Evolutionary conservation across 2,888 invertebrate genomes (phyloP), one percentile per base, ranked within the genome.

Genomic region (Cephus rjabovi): DNA sequence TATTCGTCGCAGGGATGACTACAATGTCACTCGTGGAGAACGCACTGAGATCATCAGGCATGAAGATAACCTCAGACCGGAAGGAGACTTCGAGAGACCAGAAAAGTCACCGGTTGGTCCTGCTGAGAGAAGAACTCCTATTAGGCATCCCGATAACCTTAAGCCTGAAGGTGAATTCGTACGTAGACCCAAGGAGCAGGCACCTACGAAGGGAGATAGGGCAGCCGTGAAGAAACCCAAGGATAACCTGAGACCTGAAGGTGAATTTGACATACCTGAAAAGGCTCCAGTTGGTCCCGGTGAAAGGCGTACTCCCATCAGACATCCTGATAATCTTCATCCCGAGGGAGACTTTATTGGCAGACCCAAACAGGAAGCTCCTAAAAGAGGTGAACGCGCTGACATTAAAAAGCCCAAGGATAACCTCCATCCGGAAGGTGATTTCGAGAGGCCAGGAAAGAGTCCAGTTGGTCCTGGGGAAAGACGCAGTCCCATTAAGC

Each of bases 31-130:
- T 1, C 93, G 91, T 40, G 95, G 94, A 0, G 95, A 95, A 88
- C 93, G 95, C 83, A 94, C 94, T 68, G 94, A 95, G 89, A 94
- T 95, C 34, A 93, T 94, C 80, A 93, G 93, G 81, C 94, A 93
- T 73, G 93, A 93, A 81, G 95, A 96, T 88, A 95, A 96, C 87
- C 93, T 95, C 30, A 93, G 93, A 69, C 92, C 94, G 76, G 94
- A 94, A 92, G 94, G 95, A 85, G 93, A 94, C 90, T 95, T 95
- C 83, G 93, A 93, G 86, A 93, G 93, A 81, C 89, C 89, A 15
- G 91, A 90, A 33, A 92, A 92, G 40, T 87, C 92, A 75, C 90
- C 90, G 0, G 86, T 86, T 12, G 88, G 90, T 76, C 92, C 93
- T 80, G 92, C 93, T 1, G 92, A 92, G 79, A 81, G 91, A 73